Evolutionary conservation across 2,888 invertebrate species (phyloP).

Genomic region (Calliopum simillimum): DNA sequence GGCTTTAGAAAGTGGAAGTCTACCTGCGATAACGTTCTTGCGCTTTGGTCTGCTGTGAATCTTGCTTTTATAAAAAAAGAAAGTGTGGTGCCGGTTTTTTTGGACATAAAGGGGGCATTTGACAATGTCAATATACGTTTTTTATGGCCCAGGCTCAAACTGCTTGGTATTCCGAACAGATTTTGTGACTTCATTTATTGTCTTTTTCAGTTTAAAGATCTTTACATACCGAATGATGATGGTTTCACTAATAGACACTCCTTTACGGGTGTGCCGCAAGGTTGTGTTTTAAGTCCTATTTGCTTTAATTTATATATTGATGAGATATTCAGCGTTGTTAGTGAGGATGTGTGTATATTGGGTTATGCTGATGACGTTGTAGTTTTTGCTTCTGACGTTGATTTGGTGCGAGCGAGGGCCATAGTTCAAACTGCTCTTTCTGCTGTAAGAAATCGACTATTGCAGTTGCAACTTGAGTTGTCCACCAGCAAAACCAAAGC

Average conservation of each 20-base stretch:
- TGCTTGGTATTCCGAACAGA: neutral
- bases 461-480: conserved; percentile 4
- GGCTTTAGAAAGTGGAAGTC: too few species aligned
- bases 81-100: neutral
- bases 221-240: too few species aligned
- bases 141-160: neutral
- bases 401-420: neutral
- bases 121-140: too few species aligned
- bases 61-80: neutral
- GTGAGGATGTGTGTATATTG: too few species aligned
- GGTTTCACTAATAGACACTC: too few species aligned
- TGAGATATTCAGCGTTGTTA: too few species aligned
- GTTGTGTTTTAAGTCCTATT: too few species aligned
- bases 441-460: neutral
- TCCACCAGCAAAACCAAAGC: conserved; percentile 10
- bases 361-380: too few species aligned
- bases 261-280: too few species aligned
- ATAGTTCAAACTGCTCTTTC: conserved; percentile 15
- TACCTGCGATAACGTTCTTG: conserved; percentile 9
- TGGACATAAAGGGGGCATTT: conserved; percentile 25
- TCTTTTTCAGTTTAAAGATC: too few species aligned
- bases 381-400: conserved; percentile 2
- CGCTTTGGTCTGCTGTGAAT: conserved; percentile 6
- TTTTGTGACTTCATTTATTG: conserved; percentile 7
- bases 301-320: too few species aligned